phyloP scores from a whole-genome alignment of 2,113 vertebrate species.

The Platichthys stellatus region DNA sequence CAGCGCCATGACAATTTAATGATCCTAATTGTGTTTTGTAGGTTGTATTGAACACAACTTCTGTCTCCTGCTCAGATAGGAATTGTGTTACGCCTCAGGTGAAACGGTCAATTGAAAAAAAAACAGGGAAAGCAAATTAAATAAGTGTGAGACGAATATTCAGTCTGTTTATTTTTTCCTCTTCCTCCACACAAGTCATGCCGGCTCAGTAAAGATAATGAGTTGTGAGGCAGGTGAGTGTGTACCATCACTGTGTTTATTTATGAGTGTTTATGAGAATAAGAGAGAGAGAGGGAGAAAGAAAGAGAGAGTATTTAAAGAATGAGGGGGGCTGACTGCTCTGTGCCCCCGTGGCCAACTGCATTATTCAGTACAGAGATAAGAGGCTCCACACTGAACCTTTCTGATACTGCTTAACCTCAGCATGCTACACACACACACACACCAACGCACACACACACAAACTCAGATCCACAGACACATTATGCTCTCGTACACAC shows the following conservation, averaged over 20 bases:
- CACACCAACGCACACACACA: constrained; percentile 19
- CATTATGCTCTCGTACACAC: neutral
- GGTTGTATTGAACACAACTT: constrained; percentile 4
- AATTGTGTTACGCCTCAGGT: neutral
- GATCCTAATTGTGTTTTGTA: constrained; percentile 39
- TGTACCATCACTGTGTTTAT: constrained; percentile 30
- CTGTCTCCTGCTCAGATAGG: neutral
- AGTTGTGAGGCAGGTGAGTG: constrained; percentile 27
- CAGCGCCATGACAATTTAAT: constrained; percentile 17
- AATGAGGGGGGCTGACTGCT: constrained; percentile 5
- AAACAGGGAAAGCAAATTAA: neutral
- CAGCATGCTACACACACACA: neutral
- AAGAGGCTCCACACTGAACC: constrained; percentile 52
- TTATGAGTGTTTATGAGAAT: constrained; percentile 4
- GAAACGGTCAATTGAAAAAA: neutral
- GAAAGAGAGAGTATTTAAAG: neutral
- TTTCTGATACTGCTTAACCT: constrained; percentile 54
- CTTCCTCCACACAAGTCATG: neutral
- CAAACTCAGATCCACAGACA: neutral
- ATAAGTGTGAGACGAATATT: too few relatives aligned
- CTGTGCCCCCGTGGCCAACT: constrained; percentile 33
- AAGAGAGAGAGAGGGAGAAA: neutral
- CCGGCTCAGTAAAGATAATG: constrained; percentile 24
- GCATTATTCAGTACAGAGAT: constrained; percentile 60
- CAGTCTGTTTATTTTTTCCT: too few relatives aligned